Percentiles rank a stretch among this genome's conserved stretches.
Conservation (phyloP, 2,888 invertebrate species). For the Zootermopsis nevadensis region DNA sequence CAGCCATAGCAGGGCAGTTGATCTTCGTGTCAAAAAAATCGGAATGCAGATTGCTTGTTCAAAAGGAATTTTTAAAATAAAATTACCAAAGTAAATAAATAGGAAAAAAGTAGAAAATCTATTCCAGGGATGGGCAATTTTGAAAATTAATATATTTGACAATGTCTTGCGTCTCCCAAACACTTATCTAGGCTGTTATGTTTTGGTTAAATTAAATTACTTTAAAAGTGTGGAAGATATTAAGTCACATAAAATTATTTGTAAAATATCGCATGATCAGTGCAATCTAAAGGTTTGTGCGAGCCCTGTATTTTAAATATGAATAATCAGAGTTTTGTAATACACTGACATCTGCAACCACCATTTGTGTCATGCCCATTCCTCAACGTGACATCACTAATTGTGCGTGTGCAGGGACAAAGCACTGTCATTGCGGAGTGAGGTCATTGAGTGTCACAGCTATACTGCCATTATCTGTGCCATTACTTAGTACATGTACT, state of each 20-base stretch:
- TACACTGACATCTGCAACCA: background rate
- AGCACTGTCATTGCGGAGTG: slow-evolving; percentile 9
- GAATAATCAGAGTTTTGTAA: background rate
- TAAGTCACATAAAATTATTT: background rate
- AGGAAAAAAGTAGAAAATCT: background rate
- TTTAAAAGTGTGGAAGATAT: background rate
- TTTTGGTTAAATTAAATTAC: background rate
- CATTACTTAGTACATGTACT: slow-evolving; percentile 51
- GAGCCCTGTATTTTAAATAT: background rate
- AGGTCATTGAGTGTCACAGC: slow-evolving; percentile 48
- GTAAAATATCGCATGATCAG: background rate
- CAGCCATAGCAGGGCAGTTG: background rate
- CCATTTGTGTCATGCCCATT: background rate
- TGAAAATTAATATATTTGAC: background rate
- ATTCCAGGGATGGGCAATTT: slow-evolving; percentile 13
- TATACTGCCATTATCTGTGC: slow-evolving; percentile 54
- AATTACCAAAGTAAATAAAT: background rate
- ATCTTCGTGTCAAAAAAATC: slow-evolving; percentile 5
- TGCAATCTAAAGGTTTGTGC: background rate
- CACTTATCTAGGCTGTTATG: background rate
- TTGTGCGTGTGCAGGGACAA: background rate
- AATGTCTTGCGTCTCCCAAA: background rate
- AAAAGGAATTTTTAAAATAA: slow-evolving; percentile 21
- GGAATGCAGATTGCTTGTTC: slow-evolving; percentile 3
- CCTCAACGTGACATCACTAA: background rate